Conservation (phyloP, 2,888 invertebrate species). For the Pantelozetes paolii region DNA sequence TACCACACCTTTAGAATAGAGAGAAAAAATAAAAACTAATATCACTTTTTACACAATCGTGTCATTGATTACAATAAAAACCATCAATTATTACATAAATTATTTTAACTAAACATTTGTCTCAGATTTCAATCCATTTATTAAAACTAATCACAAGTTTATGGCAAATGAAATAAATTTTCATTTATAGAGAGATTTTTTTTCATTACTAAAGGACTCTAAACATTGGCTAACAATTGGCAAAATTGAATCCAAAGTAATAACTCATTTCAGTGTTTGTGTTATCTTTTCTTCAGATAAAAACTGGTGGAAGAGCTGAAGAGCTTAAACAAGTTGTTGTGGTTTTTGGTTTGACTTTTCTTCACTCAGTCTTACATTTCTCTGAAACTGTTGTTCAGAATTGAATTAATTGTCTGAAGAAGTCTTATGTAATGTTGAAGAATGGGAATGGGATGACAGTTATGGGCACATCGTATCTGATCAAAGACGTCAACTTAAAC, state of each 20-base stretch:
- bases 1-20: conserved; percentile 1
- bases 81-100: conserved; percentile 13
- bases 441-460: background rate
- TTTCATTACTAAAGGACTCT: too few relatives aligned
- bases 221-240: too few relatives aligned
- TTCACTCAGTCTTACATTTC: too few relatives aligned
- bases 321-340: conserved; percentile 2
- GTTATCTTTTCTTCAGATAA: too few relatives aligned
- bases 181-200: too few relatives aligned
- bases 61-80: background rate
- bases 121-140: background rate
- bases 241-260: too few relatives aligned
- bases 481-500: background rate
- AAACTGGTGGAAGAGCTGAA: too few relatives aligned
- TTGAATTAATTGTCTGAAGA: background rate
- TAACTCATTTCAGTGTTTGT: too few relatives aligned
- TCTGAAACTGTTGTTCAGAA: too few relatives aligned
- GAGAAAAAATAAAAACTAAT: background rate
- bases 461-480: background rate
- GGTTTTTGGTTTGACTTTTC: background rate
- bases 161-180: too few relatives aligned
- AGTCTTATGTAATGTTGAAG: background rate
- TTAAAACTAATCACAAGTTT: too few relatives aligned
- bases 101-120: background rate
- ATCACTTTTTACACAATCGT: conserved; percentile 20